Conservation (phyloP, 1,140 invertebrate genomes). For the Drosophila aff. region DNA sequence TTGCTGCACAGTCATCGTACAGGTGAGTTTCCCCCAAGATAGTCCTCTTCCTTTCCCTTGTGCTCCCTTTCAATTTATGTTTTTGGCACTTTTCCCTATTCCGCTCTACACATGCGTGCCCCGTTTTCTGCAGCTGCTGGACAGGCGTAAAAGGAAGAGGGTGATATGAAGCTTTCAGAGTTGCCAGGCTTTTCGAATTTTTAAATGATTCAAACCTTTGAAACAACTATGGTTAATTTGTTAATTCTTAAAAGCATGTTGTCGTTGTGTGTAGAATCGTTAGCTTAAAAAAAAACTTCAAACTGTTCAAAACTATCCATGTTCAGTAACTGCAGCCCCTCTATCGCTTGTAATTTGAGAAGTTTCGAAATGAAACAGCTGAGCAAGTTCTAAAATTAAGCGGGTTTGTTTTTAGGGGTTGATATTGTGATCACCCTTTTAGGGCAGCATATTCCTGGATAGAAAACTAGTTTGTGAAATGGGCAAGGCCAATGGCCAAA, state of each 20-base stretch:
- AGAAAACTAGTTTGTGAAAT: conserved; percentile 65
- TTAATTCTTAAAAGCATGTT: neutral
- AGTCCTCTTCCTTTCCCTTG: neutral
- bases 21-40: conserved; percentile 64
- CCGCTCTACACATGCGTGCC: conserved; percentile 41
- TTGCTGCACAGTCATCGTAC: conserved; percentile 77
- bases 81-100: conserved; percentile 45
- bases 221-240: neutral
- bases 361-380: conserved; percentile 52
- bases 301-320: neutral
- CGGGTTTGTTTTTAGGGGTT: conserved; percentile 45
- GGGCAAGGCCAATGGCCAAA: conserved; percentile 41
- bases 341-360: conserved; percentile 56
- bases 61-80: conserved; percentile 1
- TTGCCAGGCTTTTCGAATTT: conserved; percentile 46
- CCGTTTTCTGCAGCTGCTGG: conserved; percentile 48
- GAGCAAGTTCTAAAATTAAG: conserved; percentile 38
- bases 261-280: neutral
- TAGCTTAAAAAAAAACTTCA: neutral
- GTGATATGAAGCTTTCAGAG: conserved; percentile 28
- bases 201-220: neutral
- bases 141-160: neutral
- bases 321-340: neutral
- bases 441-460: conserved; percentile 11
- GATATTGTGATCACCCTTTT: conserved; percentile 50